Evolutionary conservation across 2,797 vertebrate species (phyloP), one percentile per base, ranked within the genome.

Genomic region (Chelonia mydas): DNA sequence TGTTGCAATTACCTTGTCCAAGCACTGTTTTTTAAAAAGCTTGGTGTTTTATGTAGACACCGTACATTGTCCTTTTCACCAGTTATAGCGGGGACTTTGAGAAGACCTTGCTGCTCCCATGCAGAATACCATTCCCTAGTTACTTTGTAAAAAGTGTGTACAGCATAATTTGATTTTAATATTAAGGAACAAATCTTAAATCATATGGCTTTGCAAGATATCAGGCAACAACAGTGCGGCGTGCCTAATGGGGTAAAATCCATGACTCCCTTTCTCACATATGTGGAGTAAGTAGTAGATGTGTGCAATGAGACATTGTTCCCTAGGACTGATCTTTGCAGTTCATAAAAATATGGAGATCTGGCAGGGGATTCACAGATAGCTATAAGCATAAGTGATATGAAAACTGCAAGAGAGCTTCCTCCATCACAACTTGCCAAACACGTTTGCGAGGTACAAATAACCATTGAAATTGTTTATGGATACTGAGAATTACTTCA

Each of bases 321-420:
- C 95, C 86, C 85, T 85, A 88, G 94, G 91, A 88, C 83, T 90
- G 68, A n/a, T 88, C 83, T 95, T 72, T 72, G 21, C 5, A 41
- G n/a, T 10, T 72, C 57, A 81, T 89, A 81, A 93, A 94, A 96
- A 93, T 88, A 90, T 84, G 89, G 37, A 1, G 76, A 61, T 74
- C 81, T 94, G 83, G 72, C 92, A 96, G 90, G 96, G 93, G 94
- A 96, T 96, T 94, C 53, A 76, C 76, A 93, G 83, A 54, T 59
- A 97, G 47, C 68, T 95, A 37, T 94, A 94, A 89, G 87, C 55
- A 23, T 72, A 92, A 94, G 80, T 80, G 87, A 94, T 97, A 93
- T 95, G 90, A 89, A 94, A 96, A 77, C 91, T 93, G 93, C 92
- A 92, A 88, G 91, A 11, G 68, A 83, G 87, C 68, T 85, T 94